Evolutionary conservation across 2,888 invertebrate genomes (phyloP).

Genomic region (Macrophya annulata): DNA sequence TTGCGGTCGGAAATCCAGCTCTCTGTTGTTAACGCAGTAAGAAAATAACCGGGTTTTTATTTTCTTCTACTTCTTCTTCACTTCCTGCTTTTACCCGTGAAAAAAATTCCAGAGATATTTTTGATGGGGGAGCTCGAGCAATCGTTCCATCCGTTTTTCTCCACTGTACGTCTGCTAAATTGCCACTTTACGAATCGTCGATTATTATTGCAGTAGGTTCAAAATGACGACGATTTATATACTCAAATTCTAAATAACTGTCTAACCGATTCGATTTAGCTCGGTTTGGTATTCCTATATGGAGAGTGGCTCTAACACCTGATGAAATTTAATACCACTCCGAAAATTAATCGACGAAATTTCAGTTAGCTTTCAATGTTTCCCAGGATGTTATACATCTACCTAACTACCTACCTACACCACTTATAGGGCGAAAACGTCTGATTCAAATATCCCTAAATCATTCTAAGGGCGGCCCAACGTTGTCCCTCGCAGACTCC

Average conservation of each 20-base stretch:
- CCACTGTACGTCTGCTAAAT: not conserved
- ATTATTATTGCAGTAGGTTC: not conserved
- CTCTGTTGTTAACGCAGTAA: conserved; percentile 3
- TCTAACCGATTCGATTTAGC: not conserved
- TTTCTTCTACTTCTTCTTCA: not conserved
- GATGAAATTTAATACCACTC: conserved; percentile 11
- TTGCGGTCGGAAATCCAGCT: not conserved
- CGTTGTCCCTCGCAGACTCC: conserved; percentile 7
- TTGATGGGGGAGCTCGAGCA: not conserved
- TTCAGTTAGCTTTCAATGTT: conserved; percentile 9
- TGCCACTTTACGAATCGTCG: not conserved
- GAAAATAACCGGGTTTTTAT: not conserved
- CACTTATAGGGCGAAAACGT: not conserved
- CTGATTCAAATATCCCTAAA: conserved; percentile 25
- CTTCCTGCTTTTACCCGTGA: not conserved
- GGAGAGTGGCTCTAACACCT: not conserved
- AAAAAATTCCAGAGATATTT: not conserved
- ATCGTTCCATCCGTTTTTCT: not conserved
- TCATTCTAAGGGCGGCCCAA: conserved; percentile 16
- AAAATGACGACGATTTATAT: not conserved
- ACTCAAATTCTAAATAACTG: not conserved
- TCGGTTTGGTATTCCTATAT: not conserved
- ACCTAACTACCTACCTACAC: not conserved
- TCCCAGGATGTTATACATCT: not conserved
- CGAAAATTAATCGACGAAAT: not conserved